Evolutionary conservation across 2,797 vertebrate genomes (phyloP).

Genomic region (Sparidentex hasta): DNA sequence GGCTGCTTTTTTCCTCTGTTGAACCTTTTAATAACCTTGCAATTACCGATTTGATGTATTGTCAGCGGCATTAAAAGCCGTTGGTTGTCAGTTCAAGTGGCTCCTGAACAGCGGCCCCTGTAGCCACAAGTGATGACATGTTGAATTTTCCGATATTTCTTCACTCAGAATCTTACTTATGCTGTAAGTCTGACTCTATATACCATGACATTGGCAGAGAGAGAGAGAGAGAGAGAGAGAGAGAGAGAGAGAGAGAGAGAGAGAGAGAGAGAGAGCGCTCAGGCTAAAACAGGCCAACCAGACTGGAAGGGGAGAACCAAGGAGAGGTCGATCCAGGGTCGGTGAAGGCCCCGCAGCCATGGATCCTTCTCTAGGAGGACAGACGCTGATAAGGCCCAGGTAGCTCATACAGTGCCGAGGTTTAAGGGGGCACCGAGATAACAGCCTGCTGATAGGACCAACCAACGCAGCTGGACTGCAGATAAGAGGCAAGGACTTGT

Average conservation of each 20-base stretch:
- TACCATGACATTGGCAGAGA: constrained; percentile 61
- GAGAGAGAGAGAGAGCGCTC: constrained; percentile 25
- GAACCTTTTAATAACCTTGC: background rate
- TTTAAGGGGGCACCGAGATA: constrained; percentile 82
- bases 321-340: constrained; percentile 78
- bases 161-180: constrained; percentile 3
- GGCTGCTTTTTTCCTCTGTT: background rate
- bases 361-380: constrained; percentile 80
- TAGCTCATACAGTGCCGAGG: constrained; percentile 79
- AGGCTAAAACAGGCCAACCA: constrained; percentile 57
- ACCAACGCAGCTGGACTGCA: constrained; percentile 77
- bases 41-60: background rate
- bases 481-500: constrained; percentile 85
- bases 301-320: constrained; percentile 67
- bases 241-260: constrained; percentile 22
- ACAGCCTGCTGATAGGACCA: constrained; percentile 79
- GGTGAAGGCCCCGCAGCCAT: constrained; percentile 76
- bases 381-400: constrained; percentile 81
- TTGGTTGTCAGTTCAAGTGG: background rate
- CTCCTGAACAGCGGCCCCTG: background rate
- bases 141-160: constrained; percentile 13
- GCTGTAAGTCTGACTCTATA: constrained; percentile 32
- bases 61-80: background rate
- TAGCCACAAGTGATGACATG: background rate
- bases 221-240: constrained; percentile 14